Evolutionary conservation across 2,888 invertebrate genomes (phyloP).

Genomic region (Alentia gelatinosa): DNA sequence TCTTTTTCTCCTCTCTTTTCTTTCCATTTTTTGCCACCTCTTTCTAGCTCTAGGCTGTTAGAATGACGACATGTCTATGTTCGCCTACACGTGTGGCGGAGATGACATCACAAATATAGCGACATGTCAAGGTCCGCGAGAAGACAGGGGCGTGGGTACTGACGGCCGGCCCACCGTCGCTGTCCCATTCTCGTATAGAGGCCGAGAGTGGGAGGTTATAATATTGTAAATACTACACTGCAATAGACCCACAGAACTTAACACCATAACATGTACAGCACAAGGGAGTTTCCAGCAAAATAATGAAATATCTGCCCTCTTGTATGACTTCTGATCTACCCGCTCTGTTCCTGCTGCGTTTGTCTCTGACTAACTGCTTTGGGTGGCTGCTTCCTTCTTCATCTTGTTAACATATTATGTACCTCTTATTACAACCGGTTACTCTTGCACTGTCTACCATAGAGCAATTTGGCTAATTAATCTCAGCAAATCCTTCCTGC

Average conservation of each 20-base stretch:
- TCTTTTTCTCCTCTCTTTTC: not conserved
- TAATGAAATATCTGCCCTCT: not conserved
- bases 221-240: no score
- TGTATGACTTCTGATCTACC: not conserved
- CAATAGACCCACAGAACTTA: not conserved
- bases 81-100: not conserved
- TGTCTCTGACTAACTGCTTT: not conserved
- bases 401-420: not conserved
- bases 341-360: not conserved
- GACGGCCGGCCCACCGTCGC: not conserved
- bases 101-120: not conserved
- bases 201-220: not conserved
- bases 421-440: not conserved
- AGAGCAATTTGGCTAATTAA: constrained; percentile 22
- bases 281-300: not conserved
- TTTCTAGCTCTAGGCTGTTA: not conserved
- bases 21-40: not conserved
- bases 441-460: not conserved
- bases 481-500: not conserved
- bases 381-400: not conserved
- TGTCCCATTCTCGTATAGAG: not conserved
- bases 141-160: not conserved
- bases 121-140: not conserved
- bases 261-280: no score
- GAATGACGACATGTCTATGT: not conserved